A percentile compares a stretch with the other conserved stretches of the same genome.
Conservation (phyloP, 2,797 vertebrate species). For the Neopelma chrysocephalum region DNA sequence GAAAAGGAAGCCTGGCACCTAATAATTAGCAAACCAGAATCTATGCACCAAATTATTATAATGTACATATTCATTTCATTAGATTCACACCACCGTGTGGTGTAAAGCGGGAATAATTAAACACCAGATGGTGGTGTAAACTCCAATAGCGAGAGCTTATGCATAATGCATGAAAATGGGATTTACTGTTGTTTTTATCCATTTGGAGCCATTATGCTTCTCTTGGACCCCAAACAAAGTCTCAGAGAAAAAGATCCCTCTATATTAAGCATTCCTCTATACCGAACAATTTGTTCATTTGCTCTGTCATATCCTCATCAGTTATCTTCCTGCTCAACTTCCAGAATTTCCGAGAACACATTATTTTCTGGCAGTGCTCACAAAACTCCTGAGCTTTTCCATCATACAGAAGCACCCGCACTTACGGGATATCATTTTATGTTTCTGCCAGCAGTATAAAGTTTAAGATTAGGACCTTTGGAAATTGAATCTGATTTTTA, state of each 20-base stretch:
- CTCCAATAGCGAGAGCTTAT: conserved; percentile 71
- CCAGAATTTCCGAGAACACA: conserved; percentile 70
- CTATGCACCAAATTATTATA: conserved; percentile 67
- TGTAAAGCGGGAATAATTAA: conserved; percentile 79
- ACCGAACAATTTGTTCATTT: conserved; percentile 72
- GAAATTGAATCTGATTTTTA: conserved; percentile 81
- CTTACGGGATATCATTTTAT: conserved; percentile 73
- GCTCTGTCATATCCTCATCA: conserved; percentile 69
- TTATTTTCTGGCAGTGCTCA: conserved; percentile 69
- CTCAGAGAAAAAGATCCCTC: conserved; percentile 61
- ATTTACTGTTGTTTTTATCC: conserved; percentile 76
- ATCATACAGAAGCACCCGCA: conserved; percentile 57
- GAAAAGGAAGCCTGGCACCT: conserved; percentile 25
- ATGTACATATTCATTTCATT: conserved; percentile 71
- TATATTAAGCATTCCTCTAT: conserved; percentile 63
- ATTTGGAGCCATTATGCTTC: conserved; percentile 75
- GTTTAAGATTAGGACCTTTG: conserved; percentile 77
- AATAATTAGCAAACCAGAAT: conserved; percentile 71
- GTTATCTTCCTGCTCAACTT: conserved; percentile 65
- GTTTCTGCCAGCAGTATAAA: conserved; percentile 73
- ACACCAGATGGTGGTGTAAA: conserved; percentile 79
- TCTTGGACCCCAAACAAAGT: conserved; percentile 74
- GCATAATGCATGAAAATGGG: conserved; percentile 76
- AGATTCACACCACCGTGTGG: conserved; percentile 76
- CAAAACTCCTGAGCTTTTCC: conserved; percentile 61